These are phyloP conservation scores for Eclectus roratus DNA, from an alignment of 2,113 vertebrate species.

Conservation along the genomic window DNA sequence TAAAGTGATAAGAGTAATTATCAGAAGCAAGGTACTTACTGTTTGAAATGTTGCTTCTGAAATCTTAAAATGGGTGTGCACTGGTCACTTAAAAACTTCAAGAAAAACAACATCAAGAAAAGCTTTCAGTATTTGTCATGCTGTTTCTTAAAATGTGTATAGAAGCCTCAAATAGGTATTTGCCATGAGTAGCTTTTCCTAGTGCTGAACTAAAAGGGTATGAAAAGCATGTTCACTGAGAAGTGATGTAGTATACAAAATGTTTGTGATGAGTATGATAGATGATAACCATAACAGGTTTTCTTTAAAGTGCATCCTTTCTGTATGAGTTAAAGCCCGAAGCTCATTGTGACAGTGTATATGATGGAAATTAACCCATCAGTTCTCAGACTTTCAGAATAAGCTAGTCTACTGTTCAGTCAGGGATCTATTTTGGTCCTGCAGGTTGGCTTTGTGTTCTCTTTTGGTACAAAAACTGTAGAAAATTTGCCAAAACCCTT, in stretches of 20 bases:
- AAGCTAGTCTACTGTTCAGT: neutral
- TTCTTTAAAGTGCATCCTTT: neutral
- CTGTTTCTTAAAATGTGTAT: neutral
- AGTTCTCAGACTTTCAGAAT: neutral
- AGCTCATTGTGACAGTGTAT: neutral
- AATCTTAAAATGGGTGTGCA: neutral
- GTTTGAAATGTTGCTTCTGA: neutral
- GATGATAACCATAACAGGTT: neutral
- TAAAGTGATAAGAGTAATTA: neutral
- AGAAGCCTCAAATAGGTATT: neutral
- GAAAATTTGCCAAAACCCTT: neutral
- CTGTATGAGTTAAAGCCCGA: neutral
- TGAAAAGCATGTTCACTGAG: neutral
- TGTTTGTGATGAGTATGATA: neutral
- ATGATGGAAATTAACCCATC: neutral
- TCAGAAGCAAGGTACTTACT: neutral
- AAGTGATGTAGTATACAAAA: neutral
- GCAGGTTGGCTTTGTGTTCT: neutral
- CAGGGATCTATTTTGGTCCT: neutral
- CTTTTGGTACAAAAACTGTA: neutral
- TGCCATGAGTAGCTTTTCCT: neutral
- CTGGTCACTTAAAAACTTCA: neutral
- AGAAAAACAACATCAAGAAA: neutral
- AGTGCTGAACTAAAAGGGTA: neutral
- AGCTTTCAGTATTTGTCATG: neutral